Conservation (phyloP, 2,888 invertebrate species). For the Phytoseiulus persimilis region DNA sequence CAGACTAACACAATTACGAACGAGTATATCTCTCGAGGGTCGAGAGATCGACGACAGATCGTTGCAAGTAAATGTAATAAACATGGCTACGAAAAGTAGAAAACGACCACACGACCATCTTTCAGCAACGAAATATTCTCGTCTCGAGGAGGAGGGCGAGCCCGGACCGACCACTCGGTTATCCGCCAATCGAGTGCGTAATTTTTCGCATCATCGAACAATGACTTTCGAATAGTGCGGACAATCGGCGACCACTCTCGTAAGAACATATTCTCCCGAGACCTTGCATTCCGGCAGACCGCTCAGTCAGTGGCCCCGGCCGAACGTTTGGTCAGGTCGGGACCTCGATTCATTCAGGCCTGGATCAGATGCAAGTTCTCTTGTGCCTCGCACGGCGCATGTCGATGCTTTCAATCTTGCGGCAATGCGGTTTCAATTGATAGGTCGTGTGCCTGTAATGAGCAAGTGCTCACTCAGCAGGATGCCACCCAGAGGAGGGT, state of each 20-base stretch:
- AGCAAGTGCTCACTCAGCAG: background rate
- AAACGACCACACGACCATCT: background rate
- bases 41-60: background rate
- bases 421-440: background rate
- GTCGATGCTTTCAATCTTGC: background rate
- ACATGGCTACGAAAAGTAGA: background rate
- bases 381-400: background rate
- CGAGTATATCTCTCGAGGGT: background rate
- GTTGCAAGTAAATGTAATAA: constrained; percentile 5
- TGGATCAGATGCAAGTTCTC: background rate
- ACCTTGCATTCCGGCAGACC: background rate
- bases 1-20: constrained; percentile 5
- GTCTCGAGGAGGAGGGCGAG: background rate
- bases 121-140: background rate
- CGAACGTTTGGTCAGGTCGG: too few relatives aligned
- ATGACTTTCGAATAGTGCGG: background rate
- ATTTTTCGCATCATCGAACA: background rate
- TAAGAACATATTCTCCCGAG: too few relatives aligned
- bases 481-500: background rate
- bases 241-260: background rate
- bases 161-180: background rate
- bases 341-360: background rate
- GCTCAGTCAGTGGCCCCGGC: too few relatives aligned
- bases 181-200: background rate
- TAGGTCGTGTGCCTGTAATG: background rate